A percentile compares a stretch with the other conserved stretches of the same genome.
Conservation (phyloP, 2,113 vertebrate species). For the Mastomys natalensis region DNA sequence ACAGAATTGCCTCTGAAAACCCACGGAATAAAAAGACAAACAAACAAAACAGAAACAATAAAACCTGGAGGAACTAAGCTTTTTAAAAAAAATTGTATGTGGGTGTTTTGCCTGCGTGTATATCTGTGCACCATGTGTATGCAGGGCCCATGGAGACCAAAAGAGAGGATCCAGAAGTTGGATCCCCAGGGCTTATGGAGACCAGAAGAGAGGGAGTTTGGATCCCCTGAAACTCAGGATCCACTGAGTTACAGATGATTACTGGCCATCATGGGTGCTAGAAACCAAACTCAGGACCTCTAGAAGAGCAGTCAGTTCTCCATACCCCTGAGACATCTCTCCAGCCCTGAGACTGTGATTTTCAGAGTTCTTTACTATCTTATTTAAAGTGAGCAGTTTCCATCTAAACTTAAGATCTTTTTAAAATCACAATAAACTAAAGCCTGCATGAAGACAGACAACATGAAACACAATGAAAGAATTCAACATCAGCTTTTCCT, state of each 20-base stretch:
- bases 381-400: not conserved
- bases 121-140: not conserved
- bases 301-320: not conserved
- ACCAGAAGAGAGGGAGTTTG: not conserved
- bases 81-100: not conserved
- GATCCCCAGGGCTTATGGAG: not conserved
- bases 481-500: not conserved
- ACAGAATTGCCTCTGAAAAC: not conserved
- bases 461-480: not conserved
- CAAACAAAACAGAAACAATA: not conserved
- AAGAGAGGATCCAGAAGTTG: not conserved
- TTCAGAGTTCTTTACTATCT: not conserved
- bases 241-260: not conserved
- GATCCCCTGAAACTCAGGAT: too few relatives aligned
- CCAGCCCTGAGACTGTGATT: not conserved
- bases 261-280: not conserved
- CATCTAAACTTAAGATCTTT: not conserved
- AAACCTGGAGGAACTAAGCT: not conserved
- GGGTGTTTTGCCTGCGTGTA: not conserved
- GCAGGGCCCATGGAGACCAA: not conserved
- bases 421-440: not conserved
- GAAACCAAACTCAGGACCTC: not conserved
- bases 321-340: not conserved
- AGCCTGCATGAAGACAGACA: not conserved
- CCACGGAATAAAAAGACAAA: not conserved